Base-by-base conservation (phyloP, 2,888 invertebrate species). In the Ennomos fuscantarius region DNA sequence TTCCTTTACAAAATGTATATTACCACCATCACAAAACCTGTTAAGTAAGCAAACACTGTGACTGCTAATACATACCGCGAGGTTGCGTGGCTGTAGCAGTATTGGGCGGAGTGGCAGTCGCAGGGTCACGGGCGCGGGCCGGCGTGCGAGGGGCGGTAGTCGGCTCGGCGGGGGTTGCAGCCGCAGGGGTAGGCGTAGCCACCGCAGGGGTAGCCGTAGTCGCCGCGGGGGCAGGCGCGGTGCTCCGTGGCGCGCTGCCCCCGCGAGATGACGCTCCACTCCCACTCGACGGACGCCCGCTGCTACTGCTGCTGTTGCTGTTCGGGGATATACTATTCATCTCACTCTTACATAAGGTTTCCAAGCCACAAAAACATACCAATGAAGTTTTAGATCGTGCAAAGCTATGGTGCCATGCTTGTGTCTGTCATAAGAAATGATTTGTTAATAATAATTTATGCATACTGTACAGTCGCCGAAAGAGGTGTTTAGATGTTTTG, bases 241-340 rank as follows among this genome's bases (percentile, higher is more conserved):
- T 78, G 15, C 72, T 75, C 57, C 86, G 85, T 6, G 89, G 82
- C 0, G 87, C 87, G 43, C 88, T 89, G 46, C 88, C 85, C 1
- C 92, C 88, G 46, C 94, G 92, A 8, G 93, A 92, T 62, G 93
- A 89, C 53, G 74, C 88, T 41, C 79, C 78, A 41, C 86, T 85
- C 52, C 85, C 83, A 0, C 78, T 82, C 1, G 84, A 78, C 0
- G 85, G 77, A 13, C 89, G 84, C 1, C 77, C 79, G 0, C 74
- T 66, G 11, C 60, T 80, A 62, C 82, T 70, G 41, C 82, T 72
- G 58, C 88, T 88, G 42, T 89, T 87, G 42, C 89, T 88, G 61
- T 83, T 59, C 79, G 11, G 32, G 79, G 50, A 80, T 81, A 50
- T 37, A 46, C 35, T 50, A 39, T 33, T 46, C 34, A 48, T 32